phyloP scores from a whole-genome alignment of 2,888 invertebrate species.

The Actias luna region DNA sequence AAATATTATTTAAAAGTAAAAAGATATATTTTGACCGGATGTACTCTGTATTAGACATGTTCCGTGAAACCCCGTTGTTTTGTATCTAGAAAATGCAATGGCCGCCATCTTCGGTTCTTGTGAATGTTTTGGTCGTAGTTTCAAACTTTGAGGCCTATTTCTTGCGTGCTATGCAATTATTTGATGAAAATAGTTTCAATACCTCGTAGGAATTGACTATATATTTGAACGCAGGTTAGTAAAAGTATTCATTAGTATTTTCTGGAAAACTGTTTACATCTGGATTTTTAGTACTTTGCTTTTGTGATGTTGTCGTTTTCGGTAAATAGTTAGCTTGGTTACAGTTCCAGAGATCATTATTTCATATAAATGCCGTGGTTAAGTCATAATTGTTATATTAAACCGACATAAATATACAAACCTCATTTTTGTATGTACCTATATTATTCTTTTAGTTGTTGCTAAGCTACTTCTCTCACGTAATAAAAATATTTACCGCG shows the following conservation, averaged over 20 bases:
- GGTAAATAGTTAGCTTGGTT: slow-evolving; percentile 56
- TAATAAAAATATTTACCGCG: slow-evolving; percentile 23
- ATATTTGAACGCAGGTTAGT: slow-evolving; percentile 66
- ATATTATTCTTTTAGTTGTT: slow-evolving; percentile 67
- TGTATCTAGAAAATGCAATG: slow-evolving; percentile 91
- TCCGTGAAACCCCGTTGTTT: slow-evolving; percentile 83
- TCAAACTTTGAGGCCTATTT: slow-evolving; percentile 73
- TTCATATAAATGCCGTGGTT: slow-evolving; percentile 30
- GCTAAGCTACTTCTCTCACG: slow-evolving; percentile 51
- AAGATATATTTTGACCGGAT: slow-evolving; percentile 60
- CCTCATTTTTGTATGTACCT: slow-evolving; percentile 73
- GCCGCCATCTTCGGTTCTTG: slow-evolving; percentile 93
- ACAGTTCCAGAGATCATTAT: slow-evolving; percentile 25
- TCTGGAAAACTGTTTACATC: slow-evolving; percentile 88
- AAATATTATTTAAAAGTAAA: not conserved
- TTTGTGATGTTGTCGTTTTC: slow-evolving; percentile 81
- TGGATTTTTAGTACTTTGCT: slow-evolving; percentile 82
- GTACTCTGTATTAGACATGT: slow-evolving; percentile 61
- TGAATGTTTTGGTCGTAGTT: slow-evolving; percentile 88
- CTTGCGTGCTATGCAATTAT: slow-evolving; percentile 73
- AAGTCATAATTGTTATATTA: slow-evolving; percentile 42
- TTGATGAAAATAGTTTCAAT: slow-evolving; percentile 69
- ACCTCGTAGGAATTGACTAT: slow-evolving; percentile 62
- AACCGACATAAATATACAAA: slow-evolving; percentile 61
- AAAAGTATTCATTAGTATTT: slow-evolving; percentile 54